phyloP scores from a whole-genome alignment of 92 coral and sea anemone species.

The Epizoanthus stellaris region DNA sequence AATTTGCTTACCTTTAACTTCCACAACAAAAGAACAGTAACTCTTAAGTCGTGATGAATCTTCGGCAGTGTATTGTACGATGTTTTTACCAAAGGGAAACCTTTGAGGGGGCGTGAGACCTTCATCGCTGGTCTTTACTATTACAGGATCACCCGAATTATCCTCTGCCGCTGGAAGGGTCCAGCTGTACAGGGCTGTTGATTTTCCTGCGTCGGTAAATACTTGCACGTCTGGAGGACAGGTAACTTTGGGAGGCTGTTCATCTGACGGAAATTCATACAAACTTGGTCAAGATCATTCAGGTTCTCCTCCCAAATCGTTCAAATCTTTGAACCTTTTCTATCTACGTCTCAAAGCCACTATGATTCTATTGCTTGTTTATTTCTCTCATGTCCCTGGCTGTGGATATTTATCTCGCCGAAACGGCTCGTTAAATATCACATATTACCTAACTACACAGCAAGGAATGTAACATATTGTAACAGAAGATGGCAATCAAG shows the following conservation, averaged over 20 bases:
- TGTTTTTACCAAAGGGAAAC: slow-evolving; percentile 13
- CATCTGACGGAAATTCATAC: neutral
- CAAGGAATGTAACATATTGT: no score
- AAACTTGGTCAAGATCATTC: neutral
- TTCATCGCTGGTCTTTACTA: neutral
- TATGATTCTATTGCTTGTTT: no score
- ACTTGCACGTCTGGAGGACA: slow-evolving; percentile 7
- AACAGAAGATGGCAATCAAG: no score
- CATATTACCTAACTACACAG: no score
- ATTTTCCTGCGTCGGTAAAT: slow-evolving; percentile 3
- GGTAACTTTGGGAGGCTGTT: neutral
- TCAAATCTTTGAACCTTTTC: neutral
- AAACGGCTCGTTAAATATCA: no score
- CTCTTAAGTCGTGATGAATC: slow-evolving; percentile 33
- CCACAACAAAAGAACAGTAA: slow-evolving; percentile 21
- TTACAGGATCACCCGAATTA: slow-evolving; percentile 24
- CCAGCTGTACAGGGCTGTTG: slow-evolving; percentile 33
- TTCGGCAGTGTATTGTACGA: slow-evolving; percentile 16
- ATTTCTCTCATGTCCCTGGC: no score
- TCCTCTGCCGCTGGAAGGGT: slow-evolving; percentile 13
- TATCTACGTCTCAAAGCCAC: no score
- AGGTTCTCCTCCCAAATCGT: no score
- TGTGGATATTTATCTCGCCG: no score
- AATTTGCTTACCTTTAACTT: slow-evolving; percentile 19
- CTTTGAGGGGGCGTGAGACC: slow-evolving; percentile 5